A percentile compares a stretch with the other conserved stretches of the same genome.
phyloP scores from a whole-genome alignment of 2,113 vertebrate genomes.

The Corapipo altera region DNA sequence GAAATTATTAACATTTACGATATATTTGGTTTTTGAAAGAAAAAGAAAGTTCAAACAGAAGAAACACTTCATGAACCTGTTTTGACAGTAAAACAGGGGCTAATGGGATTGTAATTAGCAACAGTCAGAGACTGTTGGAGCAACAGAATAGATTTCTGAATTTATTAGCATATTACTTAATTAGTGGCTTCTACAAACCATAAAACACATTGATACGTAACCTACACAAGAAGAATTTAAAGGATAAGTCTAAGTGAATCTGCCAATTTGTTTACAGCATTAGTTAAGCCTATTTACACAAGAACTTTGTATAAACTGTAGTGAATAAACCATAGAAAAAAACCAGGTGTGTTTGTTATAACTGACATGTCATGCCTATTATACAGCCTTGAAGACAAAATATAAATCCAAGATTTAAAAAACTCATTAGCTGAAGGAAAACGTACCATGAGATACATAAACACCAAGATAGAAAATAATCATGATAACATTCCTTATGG shows the following conservation, averaged over 20 bases:
- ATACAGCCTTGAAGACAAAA: not conserved
- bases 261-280: not conserved
- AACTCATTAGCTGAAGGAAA: not conserved
- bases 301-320: not conserved
- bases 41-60: not conserved
- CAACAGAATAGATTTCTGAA: slow-evolving; percentile 55
- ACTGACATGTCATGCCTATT: not conserved
- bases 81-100: slow-evolving; percentile 43
- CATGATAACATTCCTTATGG: not conserved
- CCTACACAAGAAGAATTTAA: slow-evolving; percentile 23
- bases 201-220: slow-evolving; percentile 50
- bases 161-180: slow-evolving; percentile 60
- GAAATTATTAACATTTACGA: not conserved
- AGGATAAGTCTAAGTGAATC: not conserved
- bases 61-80: not conserved
- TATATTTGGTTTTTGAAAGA: not conserved
- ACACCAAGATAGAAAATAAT: not conserved
- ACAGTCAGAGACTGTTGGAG: slow-evolving; percentile 28
- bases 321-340: not conserved
- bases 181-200: slow-evolving; percentile 53
- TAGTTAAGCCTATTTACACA: not conserved
- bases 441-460: not conserved
- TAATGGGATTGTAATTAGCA: slow-evolving; percentile 63
- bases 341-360: not conserved
- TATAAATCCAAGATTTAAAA: not conserved